A percentile compares a stretch with the other conserved stretches of the same genome.
These are phyloP conservation scores for Dryas iulia DNA, from an alignment of 1,140 invertebrate genomes.

Conservation along the genomic window DNA sequence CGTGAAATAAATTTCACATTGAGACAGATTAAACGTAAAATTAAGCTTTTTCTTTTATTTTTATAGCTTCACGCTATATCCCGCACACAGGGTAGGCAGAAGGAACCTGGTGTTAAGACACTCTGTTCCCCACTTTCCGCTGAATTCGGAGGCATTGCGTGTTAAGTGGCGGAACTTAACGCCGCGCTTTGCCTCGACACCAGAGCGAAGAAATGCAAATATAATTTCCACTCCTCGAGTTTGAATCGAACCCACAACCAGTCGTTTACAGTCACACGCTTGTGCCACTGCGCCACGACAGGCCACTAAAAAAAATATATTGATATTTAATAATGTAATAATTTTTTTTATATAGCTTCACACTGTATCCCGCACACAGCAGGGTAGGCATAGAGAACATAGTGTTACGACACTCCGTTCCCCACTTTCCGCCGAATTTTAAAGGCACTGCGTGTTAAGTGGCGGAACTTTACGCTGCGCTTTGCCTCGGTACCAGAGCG, in stretches of 20 bases:
- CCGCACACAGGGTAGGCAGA: neutral
- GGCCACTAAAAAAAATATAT: no score
- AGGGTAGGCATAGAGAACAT: accelerated
- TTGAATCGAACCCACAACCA: neutral
- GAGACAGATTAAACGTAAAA: neutral
- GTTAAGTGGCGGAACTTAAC: neutral
- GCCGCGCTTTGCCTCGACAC: neutral
- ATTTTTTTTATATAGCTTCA: neutral
- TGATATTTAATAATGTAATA: no score
- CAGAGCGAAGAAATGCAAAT: neutral
- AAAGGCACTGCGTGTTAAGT: neutral
- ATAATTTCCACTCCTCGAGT: neutral
- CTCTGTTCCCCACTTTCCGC: neutral
- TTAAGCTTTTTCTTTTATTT: neutral
- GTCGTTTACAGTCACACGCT: no score
- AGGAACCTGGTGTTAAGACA: neutral
- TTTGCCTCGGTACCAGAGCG: neutral
- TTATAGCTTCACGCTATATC: neutral
- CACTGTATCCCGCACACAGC: neutral
- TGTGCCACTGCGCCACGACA: no score
- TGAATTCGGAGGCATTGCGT: no score
- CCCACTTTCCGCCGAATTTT: no score
- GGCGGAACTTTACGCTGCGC: neutral
- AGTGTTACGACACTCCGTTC: neutral
- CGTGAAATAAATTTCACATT: neutral